A percentile compares a stretch with the other conserved stretches of the same genome.
phyloP scores from a whole-genome alignment of 1,140 invertebrate species.

The Drosophila kepulauana region DNA sequence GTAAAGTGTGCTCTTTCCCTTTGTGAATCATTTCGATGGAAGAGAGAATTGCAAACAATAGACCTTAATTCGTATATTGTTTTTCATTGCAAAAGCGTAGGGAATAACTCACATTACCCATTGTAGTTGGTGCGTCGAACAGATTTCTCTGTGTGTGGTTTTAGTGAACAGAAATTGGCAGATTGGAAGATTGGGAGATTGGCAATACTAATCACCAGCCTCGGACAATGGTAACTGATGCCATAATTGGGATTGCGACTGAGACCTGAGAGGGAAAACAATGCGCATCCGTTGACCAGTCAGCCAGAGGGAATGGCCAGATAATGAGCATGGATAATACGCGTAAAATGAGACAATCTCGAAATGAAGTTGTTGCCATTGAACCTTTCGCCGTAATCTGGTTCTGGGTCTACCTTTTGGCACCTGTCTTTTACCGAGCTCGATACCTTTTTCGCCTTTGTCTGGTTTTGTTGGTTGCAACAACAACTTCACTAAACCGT shows the following conservation, averaged over 20 bases:
- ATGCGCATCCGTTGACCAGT: slow-evolving; percentile 35
- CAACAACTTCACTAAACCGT: slow-evolving; percentile 27
- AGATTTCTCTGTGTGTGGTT: slow-evolving; percentile 32
- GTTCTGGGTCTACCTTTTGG: slow-evolving; percentile 16
- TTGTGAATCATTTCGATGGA: neutral
- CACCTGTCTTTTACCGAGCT: slow-evolving; percentile 50
- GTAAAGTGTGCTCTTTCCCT: neutral
- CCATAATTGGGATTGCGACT: slow-evolving; percentile 34
- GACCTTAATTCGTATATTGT: slow-evolving; percentile 24
- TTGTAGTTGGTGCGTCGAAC: slow-evolving; percentile 10
- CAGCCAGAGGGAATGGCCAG: slow-evolving; percentile 19
- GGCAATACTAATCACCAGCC: slow-evolving; percentile 28
- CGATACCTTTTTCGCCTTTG: slow-evolving; percentile 17
- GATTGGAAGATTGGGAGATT: slow-evolving; percentile 31
- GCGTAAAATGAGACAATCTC: slow-evolving; percentile 73
- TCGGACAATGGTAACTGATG: slow-evolving; percentile 46
- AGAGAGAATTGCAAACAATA: slow-evolving; percentile 24
- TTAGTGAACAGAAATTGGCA: slow-evolving; percentile 10
- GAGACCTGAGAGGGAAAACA: slow-evolving; percentile 35
- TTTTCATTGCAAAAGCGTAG: slow-evolving; percentile 3
- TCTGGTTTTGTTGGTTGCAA: neutral
- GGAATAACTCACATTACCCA: slow-evolving; percentile 50
- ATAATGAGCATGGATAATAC: slow-evolving; percentile 56
- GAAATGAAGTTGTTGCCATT: slow-evolving; percentile 60
- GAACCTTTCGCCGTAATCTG: slow-evolving; percentile 19